These are phyloP conservation scores for Drosophila mayri DNA, from an alignment of 1,140 invertebrate species.

Conservation along the genomic window DNA sequence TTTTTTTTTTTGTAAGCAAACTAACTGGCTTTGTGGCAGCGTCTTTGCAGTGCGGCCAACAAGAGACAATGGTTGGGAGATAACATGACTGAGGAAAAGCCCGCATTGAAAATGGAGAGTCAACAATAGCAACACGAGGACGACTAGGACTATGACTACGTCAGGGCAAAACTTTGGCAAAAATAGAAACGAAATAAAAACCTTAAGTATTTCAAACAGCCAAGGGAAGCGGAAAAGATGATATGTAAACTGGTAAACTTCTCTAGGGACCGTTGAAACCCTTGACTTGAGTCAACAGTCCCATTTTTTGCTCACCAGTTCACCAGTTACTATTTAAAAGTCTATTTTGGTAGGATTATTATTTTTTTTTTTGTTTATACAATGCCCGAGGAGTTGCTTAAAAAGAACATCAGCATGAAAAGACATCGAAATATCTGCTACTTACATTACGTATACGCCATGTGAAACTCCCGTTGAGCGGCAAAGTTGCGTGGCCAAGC, in stretches of 20 bases:
- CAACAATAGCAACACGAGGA: slow-evolving; percentile 48
- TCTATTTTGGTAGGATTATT: slow-evolving; percentile 2
- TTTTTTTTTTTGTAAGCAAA: slow-evolving; percentile 48
- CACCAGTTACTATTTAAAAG: slow-evolving; percentile 6
- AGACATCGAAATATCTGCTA: slow-evolving; percentile 28
- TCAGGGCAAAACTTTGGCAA: slow-evolving; percentile 63
- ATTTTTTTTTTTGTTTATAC: neutral
- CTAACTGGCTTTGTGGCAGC: slow-evolving; percentile 37
- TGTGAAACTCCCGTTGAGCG: slow-evolving; percentile 30
- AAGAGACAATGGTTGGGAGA: slow-evolving; percentile 67
- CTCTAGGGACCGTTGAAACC: slow-evolving; percentile 4
- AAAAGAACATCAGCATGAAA: slow-evolving; percentile 33
- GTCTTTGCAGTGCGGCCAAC: slow-evolving; percentile 52
- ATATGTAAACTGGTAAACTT: slow-evolving; percentile 45
- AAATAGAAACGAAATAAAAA: slow-evolving; percentile 74
- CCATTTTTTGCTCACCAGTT: neutral
- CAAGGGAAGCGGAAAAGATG: slow-evolving; percentile 34
- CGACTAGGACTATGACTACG: slow-evolving; percentile 17
- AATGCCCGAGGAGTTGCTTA: slow-evolving; percentile 11
- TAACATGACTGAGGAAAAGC: slow-evolving; percentile 57
- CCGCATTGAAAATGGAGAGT: slow-evolving; percentile 50
- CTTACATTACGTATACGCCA: slow-evolving; percentile 66
- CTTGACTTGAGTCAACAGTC: slow-evolving; percentile 10
- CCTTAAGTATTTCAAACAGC: slow-evolving; percentile 64
- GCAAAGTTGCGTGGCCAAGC: slow-evolving; percentile 28